Evolutionary conservation across 2,888 invertebrate genomes (phyloP).

Genomic region (Lasioglossum vierecki): DNA sequence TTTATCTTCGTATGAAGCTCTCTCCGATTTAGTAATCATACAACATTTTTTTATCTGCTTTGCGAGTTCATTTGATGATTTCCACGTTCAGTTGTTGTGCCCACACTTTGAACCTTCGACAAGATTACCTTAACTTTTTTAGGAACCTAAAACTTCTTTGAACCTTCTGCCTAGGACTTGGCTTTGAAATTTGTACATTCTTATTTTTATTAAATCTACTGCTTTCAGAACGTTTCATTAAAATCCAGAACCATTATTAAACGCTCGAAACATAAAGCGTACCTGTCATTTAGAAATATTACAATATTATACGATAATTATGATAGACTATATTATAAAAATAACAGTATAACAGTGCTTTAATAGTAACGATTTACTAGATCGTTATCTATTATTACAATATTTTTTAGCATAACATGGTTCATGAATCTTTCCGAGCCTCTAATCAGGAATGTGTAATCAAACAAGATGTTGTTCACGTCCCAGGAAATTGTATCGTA

Average conservation of each 20-base stretch:
- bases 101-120: too few species aligned
- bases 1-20: background rate
- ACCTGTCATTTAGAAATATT: background rate
- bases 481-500: background rate
- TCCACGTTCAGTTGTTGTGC: background rate
- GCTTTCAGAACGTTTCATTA: too few species aligned
- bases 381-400: background rate
- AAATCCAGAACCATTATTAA: too few species aligned
- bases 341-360: background rate
- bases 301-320: slow-evolving; percentile 1
- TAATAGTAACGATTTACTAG: background rate
- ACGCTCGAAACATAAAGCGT: background rate
- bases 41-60: background rate
- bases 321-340: background rate
- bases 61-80: background rate
- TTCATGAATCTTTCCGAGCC: background rate
- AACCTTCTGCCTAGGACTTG: too few species aligned
- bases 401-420: background rate
- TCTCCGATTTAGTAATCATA: background rate
- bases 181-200: too few species aligned
- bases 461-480: background rate
- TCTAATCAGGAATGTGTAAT: slow-evolving; percentile 3
- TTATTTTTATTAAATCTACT: background rate
- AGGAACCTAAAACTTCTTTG: too few species aligned
- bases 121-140: too few species aligned